Evolutionary conservation across 2,113 vertebrate genomes (phyloP).

Genomic region (Apteryx mantelli): DNA sequence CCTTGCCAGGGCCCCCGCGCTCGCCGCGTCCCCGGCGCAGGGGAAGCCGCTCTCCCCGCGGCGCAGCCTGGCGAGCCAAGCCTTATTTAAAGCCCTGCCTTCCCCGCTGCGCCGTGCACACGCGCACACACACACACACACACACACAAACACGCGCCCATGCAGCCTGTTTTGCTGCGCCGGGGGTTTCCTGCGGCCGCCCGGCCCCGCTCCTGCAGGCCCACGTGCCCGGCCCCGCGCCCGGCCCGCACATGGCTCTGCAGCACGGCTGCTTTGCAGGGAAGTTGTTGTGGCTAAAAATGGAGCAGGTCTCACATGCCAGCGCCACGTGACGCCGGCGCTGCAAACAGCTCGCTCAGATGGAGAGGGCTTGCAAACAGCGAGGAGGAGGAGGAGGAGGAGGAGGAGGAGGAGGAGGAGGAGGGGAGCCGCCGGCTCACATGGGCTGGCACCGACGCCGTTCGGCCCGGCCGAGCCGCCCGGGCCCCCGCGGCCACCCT

Average conservation of each 20-base stretch:
- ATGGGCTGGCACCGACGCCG: background rate
- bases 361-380: slow-evolving; percentile 56
- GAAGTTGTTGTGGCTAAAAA: slow-evolving; percentile 80
- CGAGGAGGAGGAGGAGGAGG: background rate
- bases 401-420: background rate
- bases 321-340: slow-evolving; percentile 72
- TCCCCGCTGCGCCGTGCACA: background rate
- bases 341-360: slow-evolving; percentile 55
- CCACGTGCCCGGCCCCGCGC: slow-evolving; percentile 78
- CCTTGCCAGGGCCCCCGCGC: background rate
- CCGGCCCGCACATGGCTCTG: slow-evolving; percentile 76
- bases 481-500: no score
- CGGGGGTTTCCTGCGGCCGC: slow-evolving; percentile 68
- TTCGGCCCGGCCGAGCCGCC: no score
- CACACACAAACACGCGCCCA: background rate
- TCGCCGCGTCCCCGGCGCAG: accelerated
- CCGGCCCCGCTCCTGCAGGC: slow-evolving; percentile 64
- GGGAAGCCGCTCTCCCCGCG: background rate
- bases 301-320: slow-evolving; percentile 82
- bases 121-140: background rate
- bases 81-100: background rate
- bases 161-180: slow-evolving; percentile 61
- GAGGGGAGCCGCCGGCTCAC: background rate
- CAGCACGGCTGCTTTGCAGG: slow-evolving; percentile 72
- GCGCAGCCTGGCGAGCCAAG: background rate